Base-by-base conservation (phyloP, 2,113 vertebrate species). In the Labeo catla region DNA sequence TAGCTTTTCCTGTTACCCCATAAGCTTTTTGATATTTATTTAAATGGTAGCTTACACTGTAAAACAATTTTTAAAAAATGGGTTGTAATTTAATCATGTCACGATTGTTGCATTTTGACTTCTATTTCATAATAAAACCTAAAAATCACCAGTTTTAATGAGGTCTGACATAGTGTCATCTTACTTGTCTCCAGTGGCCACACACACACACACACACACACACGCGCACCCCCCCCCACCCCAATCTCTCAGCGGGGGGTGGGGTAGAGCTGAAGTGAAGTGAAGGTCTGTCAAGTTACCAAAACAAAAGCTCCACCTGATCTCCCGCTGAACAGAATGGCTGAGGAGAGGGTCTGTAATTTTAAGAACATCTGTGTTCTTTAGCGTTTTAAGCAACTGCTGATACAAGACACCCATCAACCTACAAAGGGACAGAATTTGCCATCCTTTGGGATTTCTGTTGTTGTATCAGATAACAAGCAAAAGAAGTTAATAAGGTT, bases 331-430 rank as follows among this genome's bases (percentile, higher is more conserved):
- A 85, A 89, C 91, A 88, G 90, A 91, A 90, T 76, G 79, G 39
- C 84, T 72, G 57, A 36, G 36, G 68, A 87, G 36, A 61, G 57
- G 72, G 65, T 88, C 91, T 92, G 91, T 93, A 94, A 95, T 93
- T 94, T 91, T 88, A 91, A 87, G 89, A 92, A 95, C 95, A 95
- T 95, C 94, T 95, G 95, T 93, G 91, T 91, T 90, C 86, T 93
- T 93, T 93, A 92, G 94, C 91, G 88, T 93, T 92, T 92, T 92
- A 90, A 90, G 88, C 86, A 85, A 77, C 89, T 77, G 86, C 86
- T 89, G 80, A 87, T 82, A 89, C 80, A 70, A 61, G 86, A 89
- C 84, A 87, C 79, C 86, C 21, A 43, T 86, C 36, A 59, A 49
- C 49, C 81, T 79, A 89, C 91, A 90, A 89, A 86, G 82, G 89